These are phyloP conservation scores for Eurystomus glaucurus DNA, from an alignment of 2,797 vertebrate species.

Conservation along the genomic window DNA sequence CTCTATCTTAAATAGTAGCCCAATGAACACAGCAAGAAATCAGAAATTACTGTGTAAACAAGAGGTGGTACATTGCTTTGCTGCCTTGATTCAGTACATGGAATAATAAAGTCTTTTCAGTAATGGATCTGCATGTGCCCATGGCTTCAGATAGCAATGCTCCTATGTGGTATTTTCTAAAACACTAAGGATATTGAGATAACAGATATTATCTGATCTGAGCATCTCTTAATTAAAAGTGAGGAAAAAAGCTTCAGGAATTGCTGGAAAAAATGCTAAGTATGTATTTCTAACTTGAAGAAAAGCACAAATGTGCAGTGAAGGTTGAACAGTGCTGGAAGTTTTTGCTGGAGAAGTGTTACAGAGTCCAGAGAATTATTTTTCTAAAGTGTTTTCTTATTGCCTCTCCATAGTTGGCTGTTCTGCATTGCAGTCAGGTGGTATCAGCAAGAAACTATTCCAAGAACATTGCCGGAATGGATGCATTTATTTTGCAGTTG, in stretches of 20 bases:
- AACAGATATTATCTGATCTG: neutral
- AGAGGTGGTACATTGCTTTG: neutral
- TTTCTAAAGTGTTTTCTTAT: conserved; percentile 14
- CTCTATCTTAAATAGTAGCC: neutral
- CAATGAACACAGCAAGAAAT: neutral
- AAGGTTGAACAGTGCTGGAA: neutral
- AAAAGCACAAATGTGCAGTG: neutral
- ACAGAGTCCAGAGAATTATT: neutral
- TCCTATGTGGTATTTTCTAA: neutral
- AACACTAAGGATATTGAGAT: neutral
- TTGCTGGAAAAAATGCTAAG: neutral
- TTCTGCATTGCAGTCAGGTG: neutral
- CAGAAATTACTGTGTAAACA: neutral
- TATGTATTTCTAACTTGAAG: neutral
- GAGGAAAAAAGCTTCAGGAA: neutral
- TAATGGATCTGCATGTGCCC: neutral
- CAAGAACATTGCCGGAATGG: neutral
- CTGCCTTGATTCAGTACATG: neutral
- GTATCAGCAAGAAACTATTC: neutral
- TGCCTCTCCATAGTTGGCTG: neutral
- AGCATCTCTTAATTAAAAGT: conserved; percentile 6
- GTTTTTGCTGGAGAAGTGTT: neutral
- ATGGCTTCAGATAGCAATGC: neutral
- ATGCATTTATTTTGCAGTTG: neutral
- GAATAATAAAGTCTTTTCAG: neutral